A percentile compares a stretch with the other conserved stretches of the same genome.
Evolutionary conservation across 2,797 vertebrate species (phyloP).

Genomic region (Urosaurus nigricauda): DNA sequence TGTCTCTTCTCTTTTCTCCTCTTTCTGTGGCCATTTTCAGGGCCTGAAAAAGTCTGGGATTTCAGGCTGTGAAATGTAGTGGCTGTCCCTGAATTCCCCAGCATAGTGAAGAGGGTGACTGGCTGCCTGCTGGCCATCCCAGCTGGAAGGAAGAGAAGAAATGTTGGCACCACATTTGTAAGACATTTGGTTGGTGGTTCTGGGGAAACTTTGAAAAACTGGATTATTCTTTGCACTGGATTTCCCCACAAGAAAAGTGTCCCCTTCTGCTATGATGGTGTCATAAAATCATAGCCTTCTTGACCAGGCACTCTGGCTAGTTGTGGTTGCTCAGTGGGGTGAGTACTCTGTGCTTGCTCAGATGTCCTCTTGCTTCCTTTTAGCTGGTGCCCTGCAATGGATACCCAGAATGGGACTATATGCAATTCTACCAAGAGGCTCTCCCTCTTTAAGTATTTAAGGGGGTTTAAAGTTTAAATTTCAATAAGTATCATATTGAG

Average conservation of each 20-base stretch:
- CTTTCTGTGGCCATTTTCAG: not conserved
- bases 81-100: no score
- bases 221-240: not conserved
- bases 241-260: not conserved
- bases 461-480: no score
- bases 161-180: no score
- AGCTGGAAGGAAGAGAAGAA: not conserved
- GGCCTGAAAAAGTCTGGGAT: no score
- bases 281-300: not conserved
- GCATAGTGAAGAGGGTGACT: no score
- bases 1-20: no score
- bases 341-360: not conserved
- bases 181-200: not conserved
- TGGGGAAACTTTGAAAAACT: not conserved
- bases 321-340: not conserved
- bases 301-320: not conserved
- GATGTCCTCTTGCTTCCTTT: not conserved
- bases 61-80: no score
- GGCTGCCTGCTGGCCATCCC: not conserved
- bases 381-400: no score
- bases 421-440: no score
- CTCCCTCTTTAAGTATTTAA: no score
- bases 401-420: no score
- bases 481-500: no score
- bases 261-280: rapidly evolving